Evolutionary conservation across 1,140 invertebrate genomes (phyloP).

Genomic region (Cherax quadricarinatus): DNA sequence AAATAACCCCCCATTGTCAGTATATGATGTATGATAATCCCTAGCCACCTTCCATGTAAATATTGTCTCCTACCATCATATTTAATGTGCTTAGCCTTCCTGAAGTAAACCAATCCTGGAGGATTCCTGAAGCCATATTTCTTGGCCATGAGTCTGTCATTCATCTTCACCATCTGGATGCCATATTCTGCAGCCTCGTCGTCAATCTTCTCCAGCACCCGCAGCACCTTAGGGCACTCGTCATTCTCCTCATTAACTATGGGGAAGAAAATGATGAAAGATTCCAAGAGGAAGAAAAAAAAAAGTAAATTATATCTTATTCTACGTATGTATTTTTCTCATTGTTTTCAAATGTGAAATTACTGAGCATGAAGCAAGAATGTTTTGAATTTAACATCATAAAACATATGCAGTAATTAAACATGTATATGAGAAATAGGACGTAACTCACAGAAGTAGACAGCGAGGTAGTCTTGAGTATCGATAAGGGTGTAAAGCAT

Average conservation of each 20-base stretch:
- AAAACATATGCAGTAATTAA: too few species aligned
- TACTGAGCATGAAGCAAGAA: too few species aligned
- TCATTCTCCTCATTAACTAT: conserved; percentile 90
- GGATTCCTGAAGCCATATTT: conserved; percentile 94
- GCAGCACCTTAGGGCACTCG: conserved; percentile 82
- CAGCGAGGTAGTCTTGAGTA: conserved; percentile 93
- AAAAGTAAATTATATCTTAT: conserved; percentile 43
- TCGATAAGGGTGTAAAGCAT: conserved; percentile 91
- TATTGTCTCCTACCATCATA: conserved; percentile 84
- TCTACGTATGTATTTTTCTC: background rate
- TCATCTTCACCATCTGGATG: conserved; percentile 93
- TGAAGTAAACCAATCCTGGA: conserved; percentile 93
- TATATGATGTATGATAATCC: too few species aligned
- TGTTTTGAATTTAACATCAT: too few species aligned
- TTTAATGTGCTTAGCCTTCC: conserved; percentile 92
- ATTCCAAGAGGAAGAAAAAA: background rate
- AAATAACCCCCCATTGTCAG: too few species aligned
- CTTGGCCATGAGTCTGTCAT: conserved; percentile 93
- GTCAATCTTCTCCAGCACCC: conserved; percentile 88
- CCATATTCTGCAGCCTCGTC: conserved; percentile 94
- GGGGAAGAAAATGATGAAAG: background rate
- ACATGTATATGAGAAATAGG: too few species aligned
- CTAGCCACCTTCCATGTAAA: too few species aligned
- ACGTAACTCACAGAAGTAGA: conserved; percentile 91
- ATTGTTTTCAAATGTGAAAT: too few species aligned